These are phyloP conservation scores for Eurois occulta DNA, from an alignment of 2,888 invertebrate genomes.

Conservation along the genomic window DNA sequence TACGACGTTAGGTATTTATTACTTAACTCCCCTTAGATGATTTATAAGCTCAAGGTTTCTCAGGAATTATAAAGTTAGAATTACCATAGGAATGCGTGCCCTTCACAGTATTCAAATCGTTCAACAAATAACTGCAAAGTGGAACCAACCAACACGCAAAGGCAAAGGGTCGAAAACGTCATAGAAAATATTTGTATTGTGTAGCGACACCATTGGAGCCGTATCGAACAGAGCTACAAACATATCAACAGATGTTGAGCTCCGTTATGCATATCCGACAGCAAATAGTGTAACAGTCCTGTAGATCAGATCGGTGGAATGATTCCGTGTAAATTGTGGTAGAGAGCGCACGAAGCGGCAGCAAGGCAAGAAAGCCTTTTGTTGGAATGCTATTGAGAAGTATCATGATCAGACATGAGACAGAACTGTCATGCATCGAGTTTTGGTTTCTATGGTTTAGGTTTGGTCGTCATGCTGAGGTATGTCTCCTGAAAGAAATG, in stretches of 20 bases:
- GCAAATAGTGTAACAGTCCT: conserved; percentile 48
- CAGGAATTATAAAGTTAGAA: conserved; percentile 7
- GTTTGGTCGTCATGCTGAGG: too few species aligned
- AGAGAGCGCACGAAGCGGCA: conserved; percentile 22
- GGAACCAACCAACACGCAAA: conserved; percentile 11
- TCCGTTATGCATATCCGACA: conserved; percentile 60
- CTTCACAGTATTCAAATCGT: conserved; percentile 29
- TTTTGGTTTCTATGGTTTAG: not conserved
- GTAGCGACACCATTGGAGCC: not conserved
- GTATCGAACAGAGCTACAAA: conserved; percentile 27
- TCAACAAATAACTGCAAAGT: conserved; percentile 25
- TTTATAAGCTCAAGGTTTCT: conserved; percentile 10
- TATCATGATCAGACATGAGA: conserved; percentile 1
- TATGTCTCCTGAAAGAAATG: not conserved
- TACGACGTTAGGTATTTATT: too few species aligned
- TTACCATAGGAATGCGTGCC: conserved; percentile 27
- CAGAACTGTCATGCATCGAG: not conserved
- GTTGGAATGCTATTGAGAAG: not conserved
- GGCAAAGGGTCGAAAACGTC: conserved; percentile 22
- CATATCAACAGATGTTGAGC: conserved; percentile 36
- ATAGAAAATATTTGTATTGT: conserved; percentile 26
- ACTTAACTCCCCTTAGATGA: not conserved
- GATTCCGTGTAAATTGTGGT: conserved; percentile 40
- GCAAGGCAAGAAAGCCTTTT: conserved; percentile 1
- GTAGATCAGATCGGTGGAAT: conserved; percentile 50